These are phyloP conservation scores for Andricus quercusramuli DNA, from an alignment of 2,888 invertebrate species.

Conservation along the genomic window DNA sequence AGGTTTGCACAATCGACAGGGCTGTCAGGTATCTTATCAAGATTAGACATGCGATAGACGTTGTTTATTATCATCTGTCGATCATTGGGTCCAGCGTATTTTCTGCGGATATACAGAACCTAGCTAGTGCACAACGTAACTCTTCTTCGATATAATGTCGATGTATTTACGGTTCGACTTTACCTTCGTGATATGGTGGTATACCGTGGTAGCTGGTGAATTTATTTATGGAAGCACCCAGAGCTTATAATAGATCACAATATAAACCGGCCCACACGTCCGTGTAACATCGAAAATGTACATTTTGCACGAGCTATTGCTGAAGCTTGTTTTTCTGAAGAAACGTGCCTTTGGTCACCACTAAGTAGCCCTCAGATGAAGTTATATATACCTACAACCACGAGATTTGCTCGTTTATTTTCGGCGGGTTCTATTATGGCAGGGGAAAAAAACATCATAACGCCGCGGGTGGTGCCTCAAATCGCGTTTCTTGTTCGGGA, in stretches of 20 bases:
- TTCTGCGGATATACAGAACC: not conserved
- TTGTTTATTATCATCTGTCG: conserved; percentile 45
- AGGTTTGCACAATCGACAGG: conserved; percentile 31
- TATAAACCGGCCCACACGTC: conserved; percentile 61
- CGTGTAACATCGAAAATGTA: conserved; percentile 41
- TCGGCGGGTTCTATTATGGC: conserved; percentile 27
- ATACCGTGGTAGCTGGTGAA: conserved; percentile 51
- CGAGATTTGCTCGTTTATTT: conserved; percentile 35
- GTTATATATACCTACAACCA: conserved; percentile 16
- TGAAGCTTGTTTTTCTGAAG: conserved; percentile 39
- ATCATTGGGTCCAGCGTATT: conserved; percentile 25
- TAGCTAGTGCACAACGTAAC: not conserved
- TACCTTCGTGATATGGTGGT: conserved; percentile 25
- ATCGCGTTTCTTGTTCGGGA: conserved; percentile 12
- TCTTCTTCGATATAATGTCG: conserved; percentile 35
- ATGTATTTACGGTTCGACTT: conserved; percentile 27
- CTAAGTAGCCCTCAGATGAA: conserved; percentile 45
- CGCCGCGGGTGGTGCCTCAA: conserved; percentile 43
- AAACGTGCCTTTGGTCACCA: conserved; percentile 50
- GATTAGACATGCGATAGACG: conserved; percentile 43
- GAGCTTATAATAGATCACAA: conserved; percentile 69
- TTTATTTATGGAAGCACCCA: conserved; percentile 65
- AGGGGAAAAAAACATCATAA: conserved; percentile 14
- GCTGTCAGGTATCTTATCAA: conserved; percentile 16
- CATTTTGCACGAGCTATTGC: conserved; percentile 46